Conservation (phyloP, 2,113 vertebrate genomes). For the Larimichthys crocea region DNA sequence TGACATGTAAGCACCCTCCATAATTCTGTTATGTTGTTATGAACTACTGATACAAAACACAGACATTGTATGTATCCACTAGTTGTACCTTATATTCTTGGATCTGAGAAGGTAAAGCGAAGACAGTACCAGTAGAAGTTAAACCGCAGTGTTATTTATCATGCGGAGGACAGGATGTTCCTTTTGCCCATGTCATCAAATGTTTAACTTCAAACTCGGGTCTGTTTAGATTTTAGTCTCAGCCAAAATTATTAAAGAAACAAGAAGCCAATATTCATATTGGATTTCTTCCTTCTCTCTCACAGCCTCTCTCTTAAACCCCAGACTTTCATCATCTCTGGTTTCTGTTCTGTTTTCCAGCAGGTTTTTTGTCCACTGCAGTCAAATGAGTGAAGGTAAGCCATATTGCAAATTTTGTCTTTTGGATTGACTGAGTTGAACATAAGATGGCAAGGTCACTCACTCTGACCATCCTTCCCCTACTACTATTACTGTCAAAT, state of each 20-base stretch:
- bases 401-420: background rate
- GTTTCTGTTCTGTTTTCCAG: slow-evolving; percentile 50
- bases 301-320: background rate
- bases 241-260: background rate
- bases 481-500: background rate
- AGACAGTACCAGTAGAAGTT: too few relatives aligned
- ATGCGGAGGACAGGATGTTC: slow-evolving; percentile 1
- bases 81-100: too few relatives aligned
- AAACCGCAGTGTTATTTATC: background rate
- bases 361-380: slow-evolving; percentile 9
- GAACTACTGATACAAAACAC: background rate
- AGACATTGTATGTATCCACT: background rate
- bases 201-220: background rate
- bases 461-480: background rate
- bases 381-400: background rate
- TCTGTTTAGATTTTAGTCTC: background rate
- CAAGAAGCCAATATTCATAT: background rate
- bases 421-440: background rate
- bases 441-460: background rate
- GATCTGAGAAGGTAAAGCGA: background rate
- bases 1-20: too few relatives aligned
- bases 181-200: background rate
- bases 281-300: background rate
- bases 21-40: too few relatives aligned
- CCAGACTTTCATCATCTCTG: background rate